Conservation (phyloP, 2,113 vertebrate genomes). For the Anhinga rufa region DNA sequence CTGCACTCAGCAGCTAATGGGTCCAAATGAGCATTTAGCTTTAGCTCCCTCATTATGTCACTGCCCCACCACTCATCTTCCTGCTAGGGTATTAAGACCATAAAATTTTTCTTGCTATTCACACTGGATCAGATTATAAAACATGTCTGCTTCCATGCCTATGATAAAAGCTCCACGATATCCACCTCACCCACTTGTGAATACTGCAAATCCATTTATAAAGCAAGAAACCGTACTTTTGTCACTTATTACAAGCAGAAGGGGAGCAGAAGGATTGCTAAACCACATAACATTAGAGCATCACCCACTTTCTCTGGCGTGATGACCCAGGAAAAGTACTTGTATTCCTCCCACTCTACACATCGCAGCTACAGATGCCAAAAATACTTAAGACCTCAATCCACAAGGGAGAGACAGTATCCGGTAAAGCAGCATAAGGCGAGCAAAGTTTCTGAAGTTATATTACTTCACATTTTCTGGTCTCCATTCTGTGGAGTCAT, state of each 20-base stretch:
- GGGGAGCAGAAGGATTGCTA: no score
- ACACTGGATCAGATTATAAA: not conserved
- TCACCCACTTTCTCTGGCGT: not conserved
- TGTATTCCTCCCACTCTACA: not conserved
- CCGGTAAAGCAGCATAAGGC: not conserved
- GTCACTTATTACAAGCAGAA: no score
- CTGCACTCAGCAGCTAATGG: not conserved
- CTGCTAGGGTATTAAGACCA: not conserved
- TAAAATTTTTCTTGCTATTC: not conserved
- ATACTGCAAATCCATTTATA: no score
- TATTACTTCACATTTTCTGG: not conserved
- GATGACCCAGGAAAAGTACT: not conserved
- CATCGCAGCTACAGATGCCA: not conserved
- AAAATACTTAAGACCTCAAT: slow-evolving; percentile 11
- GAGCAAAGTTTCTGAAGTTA: not conserved
- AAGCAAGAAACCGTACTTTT: no score
- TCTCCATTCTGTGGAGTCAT: not conserved
- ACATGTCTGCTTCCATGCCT: not conserved
- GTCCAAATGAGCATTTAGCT: not conserved
- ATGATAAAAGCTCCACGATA: not conserved
- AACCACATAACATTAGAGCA: no score
- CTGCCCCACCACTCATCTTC: not conserved
- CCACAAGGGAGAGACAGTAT: not conserved
- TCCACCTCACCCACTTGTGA: not conserved
- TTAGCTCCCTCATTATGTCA: not conserved